These are phyloP conservation scores for Hippocampus mohnikei DNA, from an alignment of 2,113 vertebrate genomes.

Conservation along the genomic window DNA sequence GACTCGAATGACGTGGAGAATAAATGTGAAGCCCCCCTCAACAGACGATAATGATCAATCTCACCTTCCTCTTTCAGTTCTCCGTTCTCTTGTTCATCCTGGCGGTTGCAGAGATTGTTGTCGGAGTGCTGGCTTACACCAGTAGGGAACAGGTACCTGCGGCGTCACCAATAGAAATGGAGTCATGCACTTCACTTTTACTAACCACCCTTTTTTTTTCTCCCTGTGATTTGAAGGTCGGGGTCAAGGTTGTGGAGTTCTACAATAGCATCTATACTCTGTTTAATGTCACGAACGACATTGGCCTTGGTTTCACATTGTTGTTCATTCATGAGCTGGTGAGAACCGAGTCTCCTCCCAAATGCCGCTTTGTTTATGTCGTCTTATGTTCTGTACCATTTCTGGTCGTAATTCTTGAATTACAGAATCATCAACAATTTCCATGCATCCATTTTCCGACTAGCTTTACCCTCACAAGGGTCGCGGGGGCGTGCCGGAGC, in stretches of 20 bases:
- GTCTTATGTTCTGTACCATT: too few species aligned
- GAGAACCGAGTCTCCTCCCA: background rate
- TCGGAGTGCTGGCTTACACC: constrained; percentile 40
- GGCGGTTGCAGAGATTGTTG: background rate
- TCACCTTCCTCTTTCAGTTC: constrained; percentile 39
- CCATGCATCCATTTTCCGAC: too few species aligned
- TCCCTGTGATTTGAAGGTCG: constrained; percentile 36
- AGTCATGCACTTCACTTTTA: background rate
- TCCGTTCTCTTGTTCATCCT: constrained; percentile 28
- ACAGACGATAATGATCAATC: too few species aligned
- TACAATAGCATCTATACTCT: constrained; percentile 42
- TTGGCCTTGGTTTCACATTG: constrained; percentile 34
- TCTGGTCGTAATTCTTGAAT: too few species aligned
- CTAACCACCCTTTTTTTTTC: background rate
- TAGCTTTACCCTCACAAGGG: too few species aligned
- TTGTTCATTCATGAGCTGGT: constrained; percentile 49
- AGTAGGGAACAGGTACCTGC: constrained; percentile 19
- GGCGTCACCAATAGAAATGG: background rate
- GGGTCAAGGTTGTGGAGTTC: background rate
- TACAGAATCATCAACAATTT: too few species aligned
- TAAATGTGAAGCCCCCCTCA: background rate
- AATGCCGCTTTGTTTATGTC: too few species aligned
- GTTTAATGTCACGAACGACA: constrained; percentile 15
- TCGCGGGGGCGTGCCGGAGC: too few species aligned
- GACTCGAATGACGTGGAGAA: too few species aligned